phyloP scores from a whole-genome alignment of 2,797 vertebrate species.

The Alauda arvensis region DNA sequence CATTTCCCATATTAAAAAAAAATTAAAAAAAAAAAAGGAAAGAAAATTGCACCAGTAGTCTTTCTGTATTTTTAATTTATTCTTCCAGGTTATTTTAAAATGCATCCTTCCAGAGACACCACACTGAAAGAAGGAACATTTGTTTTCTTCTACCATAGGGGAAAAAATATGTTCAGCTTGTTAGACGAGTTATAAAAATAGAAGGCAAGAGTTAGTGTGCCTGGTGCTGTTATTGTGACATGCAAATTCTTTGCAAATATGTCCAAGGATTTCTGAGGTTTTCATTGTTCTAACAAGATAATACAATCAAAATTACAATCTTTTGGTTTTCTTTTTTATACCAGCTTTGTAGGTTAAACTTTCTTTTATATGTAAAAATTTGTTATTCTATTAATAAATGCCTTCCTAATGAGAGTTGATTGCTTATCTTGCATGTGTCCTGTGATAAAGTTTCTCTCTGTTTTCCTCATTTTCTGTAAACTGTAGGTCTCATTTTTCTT shows the following conservation, averaged over 20 bases:
- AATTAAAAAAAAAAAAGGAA: too few relatives aligned
- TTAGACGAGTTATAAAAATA: constrained; percentile 11
- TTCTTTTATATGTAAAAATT: not conserved
- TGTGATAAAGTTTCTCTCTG: not conserved
- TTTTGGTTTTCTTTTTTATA: not conserved
- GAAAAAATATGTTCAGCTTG: not conserved
- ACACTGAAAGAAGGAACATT: not conserved
- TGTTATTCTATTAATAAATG: not conserved
- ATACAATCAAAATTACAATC: not conserved
- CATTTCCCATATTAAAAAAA: not conserved
- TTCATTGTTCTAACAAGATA: not conserved
- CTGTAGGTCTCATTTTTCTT: not conserved
- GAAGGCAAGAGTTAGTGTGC: not conserved
- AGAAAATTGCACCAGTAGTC: not conserved
- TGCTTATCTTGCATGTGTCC: not conserved
- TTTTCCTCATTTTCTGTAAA: not conserved
- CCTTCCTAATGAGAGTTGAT: not conserved
- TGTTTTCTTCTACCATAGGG: not conserved
- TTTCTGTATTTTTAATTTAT: not conserved
- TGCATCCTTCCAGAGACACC: not conserved
- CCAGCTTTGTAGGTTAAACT: not conserved
- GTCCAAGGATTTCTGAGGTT: not conserved
- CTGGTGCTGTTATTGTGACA: not conserved
- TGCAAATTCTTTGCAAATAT: not conserved
- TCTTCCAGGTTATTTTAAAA: constrained; percentile 1